Conservation (phyloP, 1,140 invertebrate species). For the Latrodectus geometricus region DNA sequence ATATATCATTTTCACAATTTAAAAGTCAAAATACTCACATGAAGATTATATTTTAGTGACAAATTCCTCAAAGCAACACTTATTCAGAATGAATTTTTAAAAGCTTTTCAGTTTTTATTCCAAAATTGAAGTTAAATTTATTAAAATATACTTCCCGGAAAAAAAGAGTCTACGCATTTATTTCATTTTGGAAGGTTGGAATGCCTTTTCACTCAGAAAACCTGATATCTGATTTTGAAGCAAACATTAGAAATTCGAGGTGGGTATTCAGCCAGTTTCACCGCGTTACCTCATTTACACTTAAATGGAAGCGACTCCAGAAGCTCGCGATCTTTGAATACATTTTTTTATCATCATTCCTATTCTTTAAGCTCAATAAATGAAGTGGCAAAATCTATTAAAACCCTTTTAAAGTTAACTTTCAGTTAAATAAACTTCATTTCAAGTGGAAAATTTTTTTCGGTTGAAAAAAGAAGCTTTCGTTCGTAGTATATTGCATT, state of each 20-base stretch:
- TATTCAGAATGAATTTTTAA: no score
- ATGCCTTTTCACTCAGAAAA: not conserved
- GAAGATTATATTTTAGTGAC: no score
- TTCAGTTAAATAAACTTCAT: no score
- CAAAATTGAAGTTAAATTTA: no score
- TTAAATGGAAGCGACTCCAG: constrained; percentile 5
- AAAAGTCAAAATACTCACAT: no score
- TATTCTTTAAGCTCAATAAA: not conserved
- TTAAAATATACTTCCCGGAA: no score
- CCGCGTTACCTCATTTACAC: constrained; percentile 6
- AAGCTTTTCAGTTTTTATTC: no score
- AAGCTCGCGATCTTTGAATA: not conserved
- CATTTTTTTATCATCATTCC: constrained; percentile 4
- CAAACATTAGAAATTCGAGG: constrained; percentile 10
- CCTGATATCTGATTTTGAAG: constrained; percentile 18
- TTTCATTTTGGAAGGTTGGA: not conserved
- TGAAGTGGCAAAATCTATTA: constrained; percentile 8
- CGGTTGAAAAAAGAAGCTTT: no score
- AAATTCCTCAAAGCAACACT: no score
- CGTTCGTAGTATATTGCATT: no score
- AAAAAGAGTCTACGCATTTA: not conserved
- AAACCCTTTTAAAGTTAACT: not conserved
- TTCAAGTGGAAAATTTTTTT: no score
- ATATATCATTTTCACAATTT: no score
- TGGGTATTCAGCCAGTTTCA: not conserved